phyloP scores from a whole-genome alignment of 2,797 vertebrate genomes.

The Tachyglossus aculeatus region DNA sequence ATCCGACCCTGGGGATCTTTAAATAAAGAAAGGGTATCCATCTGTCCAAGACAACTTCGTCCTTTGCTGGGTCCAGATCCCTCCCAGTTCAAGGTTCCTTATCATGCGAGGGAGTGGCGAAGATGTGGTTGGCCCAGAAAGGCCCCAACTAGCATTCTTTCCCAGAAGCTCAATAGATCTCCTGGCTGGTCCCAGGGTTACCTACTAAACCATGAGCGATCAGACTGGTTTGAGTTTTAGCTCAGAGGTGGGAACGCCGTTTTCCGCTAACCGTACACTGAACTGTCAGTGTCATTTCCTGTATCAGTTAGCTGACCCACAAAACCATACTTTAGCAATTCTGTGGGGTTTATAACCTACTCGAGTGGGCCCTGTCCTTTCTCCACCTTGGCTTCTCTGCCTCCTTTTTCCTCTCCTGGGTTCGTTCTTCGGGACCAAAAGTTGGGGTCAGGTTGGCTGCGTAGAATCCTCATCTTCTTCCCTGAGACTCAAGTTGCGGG shows the following conservation, averaged over 20 bases:
- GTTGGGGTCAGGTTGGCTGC: neutral
- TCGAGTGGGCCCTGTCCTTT: neutral
- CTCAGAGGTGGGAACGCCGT: neutral
- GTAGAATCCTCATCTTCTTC: neutral
- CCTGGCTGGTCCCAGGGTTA: too few relatives aligned
- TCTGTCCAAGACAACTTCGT: too few relatives aligned
- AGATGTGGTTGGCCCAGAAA: too few relatives aligned
- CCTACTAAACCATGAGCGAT: conserved; percentile 29
- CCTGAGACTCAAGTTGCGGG: neutral
- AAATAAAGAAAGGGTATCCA: too few relatives aligned
- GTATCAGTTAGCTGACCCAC: neutral
- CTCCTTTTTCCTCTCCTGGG: neutral
- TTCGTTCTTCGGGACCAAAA: neutral
- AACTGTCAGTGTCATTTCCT: neutral
- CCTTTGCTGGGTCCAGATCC: too few relatives aligned
- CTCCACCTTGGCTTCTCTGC: neutral
- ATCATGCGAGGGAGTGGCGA: too few relatives aligned
- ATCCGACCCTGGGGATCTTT: too few relatives aligned
- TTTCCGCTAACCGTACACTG: too few relatives aligned
- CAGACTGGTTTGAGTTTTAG: neutral
- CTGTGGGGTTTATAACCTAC: neutral
- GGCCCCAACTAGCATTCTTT: too few relatives aligned
- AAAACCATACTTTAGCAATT: conserved; percentile 2
- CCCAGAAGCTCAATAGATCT: too few relatives aligned
- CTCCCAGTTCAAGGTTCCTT: too few relatives aligned